phyloP scores from a whole-genome alignment of 2,113 vertebrate genomes.

The Calidris pygmaea region DNA sequence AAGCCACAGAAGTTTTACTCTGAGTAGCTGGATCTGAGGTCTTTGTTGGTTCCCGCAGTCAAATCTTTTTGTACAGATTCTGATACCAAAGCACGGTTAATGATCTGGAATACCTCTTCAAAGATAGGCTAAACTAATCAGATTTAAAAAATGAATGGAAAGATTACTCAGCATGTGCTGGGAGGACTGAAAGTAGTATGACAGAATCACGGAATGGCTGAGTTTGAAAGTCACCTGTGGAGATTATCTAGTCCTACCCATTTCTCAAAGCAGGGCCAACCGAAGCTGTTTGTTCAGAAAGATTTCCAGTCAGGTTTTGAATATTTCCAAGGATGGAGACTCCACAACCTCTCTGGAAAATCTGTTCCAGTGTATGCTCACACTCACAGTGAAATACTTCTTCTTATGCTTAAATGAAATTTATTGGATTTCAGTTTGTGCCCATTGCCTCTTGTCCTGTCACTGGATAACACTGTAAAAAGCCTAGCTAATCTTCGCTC shows the following conservation, averaged over 20 bases:
- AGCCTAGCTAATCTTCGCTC: background rate
- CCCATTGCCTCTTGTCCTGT: background rate
- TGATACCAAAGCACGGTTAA: background rate
- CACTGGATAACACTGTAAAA: background rate
- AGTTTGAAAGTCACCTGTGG: background rate
- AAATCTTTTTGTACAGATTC: background rate
- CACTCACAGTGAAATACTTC: background rate
- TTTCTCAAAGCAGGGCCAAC: background rate
- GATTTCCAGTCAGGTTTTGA: background rate
- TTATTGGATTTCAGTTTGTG: background rate
- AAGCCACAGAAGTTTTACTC: background rate
- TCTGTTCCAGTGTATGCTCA: background rate
- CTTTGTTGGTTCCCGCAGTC: background rate
- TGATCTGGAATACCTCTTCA: background rate
- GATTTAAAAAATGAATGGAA: background rate
- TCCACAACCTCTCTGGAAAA: background rate
- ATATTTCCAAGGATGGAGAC: background rate
- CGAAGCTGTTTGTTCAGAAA: background rate
- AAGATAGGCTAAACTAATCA: background rate
- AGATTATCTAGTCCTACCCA: background rate
- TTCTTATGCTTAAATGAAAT: background rate
- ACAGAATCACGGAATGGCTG: background rate
- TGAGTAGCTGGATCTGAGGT: background rate
- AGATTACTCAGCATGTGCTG: background rate
- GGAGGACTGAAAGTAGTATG: background rate